phyloP scores from a whole-genome alignment of 2,888 invertebrate genomes.

The Arctia plantaginis region DNA sequence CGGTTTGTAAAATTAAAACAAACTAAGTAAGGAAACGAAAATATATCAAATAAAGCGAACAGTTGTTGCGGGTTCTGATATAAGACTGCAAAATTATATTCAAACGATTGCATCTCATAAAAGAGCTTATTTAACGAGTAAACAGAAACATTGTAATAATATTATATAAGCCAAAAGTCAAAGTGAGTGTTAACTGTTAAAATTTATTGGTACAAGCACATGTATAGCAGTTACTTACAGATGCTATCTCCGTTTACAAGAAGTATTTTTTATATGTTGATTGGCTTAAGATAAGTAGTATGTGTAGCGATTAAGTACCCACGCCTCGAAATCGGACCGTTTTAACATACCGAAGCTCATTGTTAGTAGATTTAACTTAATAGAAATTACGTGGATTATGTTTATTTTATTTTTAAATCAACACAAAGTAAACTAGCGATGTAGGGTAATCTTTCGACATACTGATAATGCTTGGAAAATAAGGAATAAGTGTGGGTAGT shows the following conservation, averaged over 20 bases:
- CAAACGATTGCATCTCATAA: not conserved
- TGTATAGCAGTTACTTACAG: not conserved
- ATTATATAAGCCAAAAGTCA: not conserved
- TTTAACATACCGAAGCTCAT: not conserved
- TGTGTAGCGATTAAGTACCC: not conserved
- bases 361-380: not conserved
- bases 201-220: slow-evolving; percentile 1
- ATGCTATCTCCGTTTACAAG: not conserved
- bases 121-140: not conserved
- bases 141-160: not conserved
- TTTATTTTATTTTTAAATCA: not conserved
- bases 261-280: not conserved
- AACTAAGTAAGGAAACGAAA: no score
- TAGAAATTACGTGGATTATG: not conserved
- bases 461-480: not conserved
- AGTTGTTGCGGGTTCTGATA: not conserved
- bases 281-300: not conserved
- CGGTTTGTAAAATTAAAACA: no score
- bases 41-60: not conserved
- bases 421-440: not conserved
- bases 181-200: slow-evolving; percentile 2
- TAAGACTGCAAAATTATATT: not conserved
- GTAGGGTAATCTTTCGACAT: not conserved
- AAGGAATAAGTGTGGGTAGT: not conserved
- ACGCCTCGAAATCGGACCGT: not conserved